Percentiles rank a stretch among this genome's conserved stretches.
These are phyloP conservation scores for Chondrilla cf. caribensis DNA, from an alignment of 37 sponge, comb jelly and placozoan species.

Conservation along the genomic window DNA sequence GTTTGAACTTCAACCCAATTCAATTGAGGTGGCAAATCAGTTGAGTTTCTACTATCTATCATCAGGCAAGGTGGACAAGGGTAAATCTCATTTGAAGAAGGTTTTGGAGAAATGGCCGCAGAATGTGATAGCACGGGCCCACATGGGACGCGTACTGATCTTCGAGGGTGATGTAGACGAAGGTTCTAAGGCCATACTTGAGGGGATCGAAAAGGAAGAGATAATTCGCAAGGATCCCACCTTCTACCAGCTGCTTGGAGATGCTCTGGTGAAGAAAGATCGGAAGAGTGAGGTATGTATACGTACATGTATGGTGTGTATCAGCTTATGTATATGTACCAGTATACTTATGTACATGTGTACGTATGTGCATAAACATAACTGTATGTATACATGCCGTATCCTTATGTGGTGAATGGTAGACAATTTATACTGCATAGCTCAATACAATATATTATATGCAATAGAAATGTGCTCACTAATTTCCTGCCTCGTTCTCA, in stretches of 20 bases:
- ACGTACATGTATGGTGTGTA: no score
- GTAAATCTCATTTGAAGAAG: slow-evolving; percentile 48
- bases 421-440: no score
- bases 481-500: no score
- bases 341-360: no score
- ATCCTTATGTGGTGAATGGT: no score
- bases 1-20: slow-evolving; percentile 16
- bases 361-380: no score
- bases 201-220: slow-evolving; percentile 40
- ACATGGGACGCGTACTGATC: slow-evolving; percentile 59
- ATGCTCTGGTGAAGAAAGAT: slow-evolving; percentile 49
- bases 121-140: slow-evolving; percentile 52
- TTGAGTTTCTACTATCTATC: slow-evolving; percentile 46
- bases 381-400: no score
- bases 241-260: slow-evolving; percentile 73
- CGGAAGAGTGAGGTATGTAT: slow-evolving; percentile 62
- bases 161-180: slow-evolving; percentile 51
- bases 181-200: slow-evolving; percentile 60
- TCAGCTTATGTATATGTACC: no score
- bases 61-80: slow-evolving; percentile 42
- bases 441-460: no score
- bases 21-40: slow-evolving; percentile 18
- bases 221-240: slow-evolving; percentile 31
- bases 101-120: slow-evolving; percentile 35
- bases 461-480: no score